Evolutionary conservation across 1,140 invertebrate genomes (phyloP).

Genomic region (Diabrotica undecimpunctata): DNA sequence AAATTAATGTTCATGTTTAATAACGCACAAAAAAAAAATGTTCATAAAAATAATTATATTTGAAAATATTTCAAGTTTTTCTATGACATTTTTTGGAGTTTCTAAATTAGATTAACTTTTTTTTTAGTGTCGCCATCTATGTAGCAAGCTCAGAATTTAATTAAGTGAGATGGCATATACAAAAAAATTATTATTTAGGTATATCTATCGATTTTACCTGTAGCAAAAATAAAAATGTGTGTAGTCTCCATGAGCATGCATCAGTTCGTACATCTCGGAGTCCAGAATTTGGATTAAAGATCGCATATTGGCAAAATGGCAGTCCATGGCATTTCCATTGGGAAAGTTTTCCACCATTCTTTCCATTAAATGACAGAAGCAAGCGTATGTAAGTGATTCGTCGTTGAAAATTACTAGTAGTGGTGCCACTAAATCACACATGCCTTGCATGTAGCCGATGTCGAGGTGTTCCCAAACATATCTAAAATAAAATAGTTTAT

Average conservation of each 20-base stretch:
- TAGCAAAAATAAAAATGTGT: slow-evolving; percentile 98
- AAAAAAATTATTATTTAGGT: not conserved
- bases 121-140: too few relatives aligned
- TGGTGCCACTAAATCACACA: slow-evolving; percentile 94
- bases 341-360: slow-evolving; percentile 91
- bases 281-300: slow-evolving; percentile 85
- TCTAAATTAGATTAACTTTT: slow-evolving; percentile 2
- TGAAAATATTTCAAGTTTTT: too few relatives aligned
- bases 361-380: slow-evolving; percentile 87
- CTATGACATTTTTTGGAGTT: too few relatives aligned
- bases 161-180: too few relatives aligned
- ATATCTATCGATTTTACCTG: slow-evolving; percentile 19
- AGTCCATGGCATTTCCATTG: slow-evolving; percentile 89
- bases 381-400: slow-evolving; percentile 86
- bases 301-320: slow-evolving; percentile 92
- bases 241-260: slow-evolving; percentile 92
- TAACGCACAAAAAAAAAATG: not conserved
- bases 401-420: slow-evolving; percentile 89
- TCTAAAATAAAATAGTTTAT: slow-evolving; percentile 48
- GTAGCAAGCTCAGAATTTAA: too few relatives aligned
- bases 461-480: slow-evolving; percentile 94
- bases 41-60: too few relatives aligned
- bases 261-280: slow-evolving; percentile 88
- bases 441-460: slow-evolving; percentile 86
- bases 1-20: not conserved